A percentile compares a stretch with the other conserved stretches of the same genome.
phyloP scores from a whole-genome alignment of 2,888 invertebrate species.

The Drosophila prolongata region DNA sequence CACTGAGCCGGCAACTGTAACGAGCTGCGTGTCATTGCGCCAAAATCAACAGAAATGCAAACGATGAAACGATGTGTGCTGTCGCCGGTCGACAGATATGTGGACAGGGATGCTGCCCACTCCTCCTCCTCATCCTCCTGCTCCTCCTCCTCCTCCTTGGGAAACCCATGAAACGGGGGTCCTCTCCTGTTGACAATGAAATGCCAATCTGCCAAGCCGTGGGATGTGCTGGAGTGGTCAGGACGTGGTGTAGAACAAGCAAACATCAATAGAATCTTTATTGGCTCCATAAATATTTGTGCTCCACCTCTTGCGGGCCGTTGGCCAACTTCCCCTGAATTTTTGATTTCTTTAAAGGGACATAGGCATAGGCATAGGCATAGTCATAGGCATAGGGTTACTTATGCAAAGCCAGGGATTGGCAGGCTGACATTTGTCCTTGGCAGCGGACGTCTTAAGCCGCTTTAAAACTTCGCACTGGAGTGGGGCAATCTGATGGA shows the following conservation, averaged over 20 bases:
- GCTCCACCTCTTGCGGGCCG: slow-evolving; percentile 7
- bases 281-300: slow-evolving; percentile 73
- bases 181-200: slow-evolving; percentile 55
- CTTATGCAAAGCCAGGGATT: slow-evolving; percentile 58
- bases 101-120: slow-evolving; percentile 21
- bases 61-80: slow-evolving; percentile 75
- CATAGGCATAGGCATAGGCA: slow-evolving; percentile 4
- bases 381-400: slow-evolving; percentile 7
- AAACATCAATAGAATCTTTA: slow-evolving; percentile 75
- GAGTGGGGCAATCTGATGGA: slow-evolving; percentile 56
- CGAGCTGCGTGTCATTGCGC: slow-evolving; percentile 75
- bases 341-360: slow-evolving; percentile 41
- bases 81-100: slow-evolving; percentile 30
- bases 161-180: background rate
- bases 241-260: slow-evolving; percentile 57
- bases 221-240: slow-evolving; percentile 11
- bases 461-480: slow-evolving; percentile 50
- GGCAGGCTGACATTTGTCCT: slow-evolving; percentile 49
- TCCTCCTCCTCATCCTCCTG: slow-evolving; percentile 7
- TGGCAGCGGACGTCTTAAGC: slow-evolving; percentile 65
- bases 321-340: background rate
- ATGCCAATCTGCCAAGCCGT: slow-evolving; percentile 57
- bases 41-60: slow-evolving; percentile 77
- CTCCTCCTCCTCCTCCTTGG: slow-evolving; percentile 11
- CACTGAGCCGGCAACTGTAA: slow-evolving; percentile 56